Evolutionary conservation across 2,888 invertebrate genomes (phyloP).

Genomic region (Philereme vetulata): DNA sequence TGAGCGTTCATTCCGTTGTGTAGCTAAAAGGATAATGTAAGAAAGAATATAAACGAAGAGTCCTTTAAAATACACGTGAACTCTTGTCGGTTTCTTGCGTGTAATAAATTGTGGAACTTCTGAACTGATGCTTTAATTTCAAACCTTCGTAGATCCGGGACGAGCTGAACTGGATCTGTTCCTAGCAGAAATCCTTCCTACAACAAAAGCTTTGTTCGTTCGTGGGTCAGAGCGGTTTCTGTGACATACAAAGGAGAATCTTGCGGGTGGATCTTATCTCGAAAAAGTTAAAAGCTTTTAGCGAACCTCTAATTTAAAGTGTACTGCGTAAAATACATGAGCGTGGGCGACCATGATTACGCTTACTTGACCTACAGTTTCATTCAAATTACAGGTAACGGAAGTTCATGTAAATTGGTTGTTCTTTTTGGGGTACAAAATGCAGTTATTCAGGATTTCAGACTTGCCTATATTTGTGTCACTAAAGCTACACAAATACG

Average conservation of each 20-base stretch:
- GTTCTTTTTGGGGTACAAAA: too few species aligned
- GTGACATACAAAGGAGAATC: slow-evolving; percentile 32
- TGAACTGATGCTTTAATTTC: slow-evolving; percentile 14
- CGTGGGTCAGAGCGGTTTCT: slow-evolving; percentile 34
- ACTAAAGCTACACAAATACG: too few species aligned
- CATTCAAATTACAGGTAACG: too few species aligned
- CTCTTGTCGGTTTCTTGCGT: too few species aligned
- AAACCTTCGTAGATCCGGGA: slow-evolving; percentile 15
- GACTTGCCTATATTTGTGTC: too few species aligned
- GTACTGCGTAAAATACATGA: slow-evolving; percentile 30
- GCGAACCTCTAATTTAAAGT: slow-evolving; percentile 25
- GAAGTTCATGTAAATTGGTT: too few species aligned
- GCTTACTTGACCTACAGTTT: too few species aligned
- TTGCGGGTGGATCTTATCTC: slow-evolving; percentile 36
- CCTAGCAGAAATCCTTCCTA: slow-evolving; percentile 26
- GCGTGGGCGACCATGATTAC: slow-evolving; percentile 42
- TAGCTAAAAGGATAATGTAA: too few species aligned
- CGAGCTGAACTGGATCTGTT: slow-evolving; percentile 13
- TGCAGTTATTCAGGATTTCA: too few species aligned
- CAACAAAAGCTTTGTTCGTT: slow-evolving; percentile 33
- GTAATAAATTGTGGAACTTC: too few species aligned
- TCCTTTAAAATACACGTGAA: too few species aligned
- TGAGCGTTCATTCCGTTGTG: slow-evolving; percentile 4
- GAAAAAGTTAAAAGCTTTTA: slow-evolving; percentile 27
- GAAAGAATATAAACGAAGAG: too few species aligned